Base-by-base conservation (phyloP, 92 coral and sea anemone genomes). In the Porites divaricata region DNA sequence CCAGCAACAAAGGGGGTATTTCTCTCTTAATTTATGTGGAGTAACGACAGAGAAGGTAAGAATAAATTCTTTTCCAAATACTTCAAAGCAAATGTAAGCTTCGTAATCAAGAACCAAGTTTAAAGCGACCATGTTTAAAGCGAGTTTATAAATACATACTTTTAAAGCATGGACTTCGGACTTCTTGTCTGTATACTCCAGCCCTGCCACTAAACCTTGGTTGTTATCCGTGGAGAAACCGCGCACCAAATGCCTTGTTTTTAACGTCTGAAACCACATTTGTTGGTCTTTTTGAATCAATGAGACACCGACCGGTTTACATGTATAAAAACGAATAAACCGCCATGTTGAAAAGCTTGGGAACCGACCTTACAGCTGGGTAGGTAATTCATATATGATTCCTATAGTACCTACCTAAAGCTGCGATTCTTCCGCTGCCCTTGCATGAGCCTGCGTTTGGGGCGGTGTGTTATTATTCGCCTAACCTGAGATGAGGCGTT, bases 201-300 rank as follows among this genome's bases (percentile, higher is more conserved):
- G 78, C 12, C 89, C 94, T 26, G 85, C 91, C 2, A 90, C 77
- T 41, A 78, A 61, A 1, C 95, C 96, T 65, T 83, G 90, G 84
- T 90, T 91, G 83, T 96, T 96, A 16, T 88, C 48, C 12, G 95
- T 51, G 12, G 89, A 85, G 9, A 96, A 86, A 35, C 83, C 67
- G 48, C 93, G 93, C 12, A 96, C 83, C 6, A 93, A 85, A 67
- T 96, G 99, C 24, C 98, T 87, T 16, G 98, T 84, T 70, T 96
- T 96, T 45, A 96, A 75, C 26, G 99, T 94, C 56, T 96, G 99
- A 67, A 92, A 95, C 99, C 99, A 96, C 99, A 96, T 96, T n/a
- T 15, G 26, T 17, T 1, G 15, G 10, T 17, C 21, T 12, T 2
- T 14, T 45, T 9, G 75, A 1, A 12, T 21, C 6, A 22, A 13